phyloP scores from a whole-genome alignment of 92 coral and sea anemone genomes.

The Phenganax marumi region DNA sequence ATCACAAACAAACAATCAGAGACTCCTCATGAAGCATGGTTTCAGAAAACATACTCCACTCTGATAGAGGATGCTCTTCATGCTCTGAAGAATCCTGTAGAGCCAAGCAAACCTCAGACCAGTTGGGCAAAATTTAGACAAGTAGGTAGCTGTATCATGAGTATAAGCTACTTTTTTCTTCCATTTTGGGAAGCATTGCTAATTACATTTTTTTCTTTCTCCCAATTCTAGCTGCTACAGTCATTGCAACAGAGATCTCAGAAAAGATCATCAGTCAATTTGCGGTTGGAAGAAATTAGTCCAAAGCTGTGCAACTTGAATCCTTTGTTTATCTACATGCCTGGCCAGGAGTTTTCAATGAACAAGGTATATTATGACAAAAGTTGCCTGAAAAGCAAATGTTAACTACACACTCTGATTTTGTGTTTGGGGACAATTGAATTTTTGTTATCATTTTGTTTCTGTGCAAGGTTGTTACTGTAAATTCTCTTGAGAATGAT shows the following conservation, averaged over 20 bases:
- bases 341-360: conserved; percentile 90
- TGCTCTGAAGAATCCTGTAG: conserved; percentile 75
- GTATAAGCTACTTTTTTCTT: not conserved
- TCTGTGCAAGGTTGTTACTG: conserved; percentile 73
- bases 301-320: conserved; percentile 79
- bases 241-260: conserved; percentile 85
- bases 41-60: conserved; percentile 73
- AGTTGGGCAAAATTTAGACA: conserved; percentile 99
- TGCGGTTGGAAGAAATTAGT: conserved; percentile 87
- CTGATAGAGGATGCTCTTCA: conserved; percentile 74
- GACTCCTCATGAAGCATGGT: conserved; percentile 97
- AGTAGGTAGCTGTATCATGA: conserved; percentile 48
- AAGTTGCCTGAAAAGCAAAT: not conserved
- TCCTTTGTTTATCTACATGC: conserved; percentile 90
- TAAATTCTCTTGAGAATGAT: conserved; percentile 74
- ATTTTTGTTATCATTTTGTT: not conserved
- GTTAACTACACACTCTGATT: not conserved
- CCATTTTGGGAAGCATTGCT: not conserved
- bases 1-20: conserved; percentile 80
- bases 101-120: conserved; percentile 77
- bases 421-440: not conserved
- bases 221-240: conserved; percentile 68
- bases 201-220: not conserved
- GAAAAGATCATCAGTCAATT: conserved; percentile 82
- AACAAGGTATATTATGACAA: conserved; percentile 61